Conservation (phyloP, 2,113 vertebrate species). For the Thoracochromis brauschi region DNA sequence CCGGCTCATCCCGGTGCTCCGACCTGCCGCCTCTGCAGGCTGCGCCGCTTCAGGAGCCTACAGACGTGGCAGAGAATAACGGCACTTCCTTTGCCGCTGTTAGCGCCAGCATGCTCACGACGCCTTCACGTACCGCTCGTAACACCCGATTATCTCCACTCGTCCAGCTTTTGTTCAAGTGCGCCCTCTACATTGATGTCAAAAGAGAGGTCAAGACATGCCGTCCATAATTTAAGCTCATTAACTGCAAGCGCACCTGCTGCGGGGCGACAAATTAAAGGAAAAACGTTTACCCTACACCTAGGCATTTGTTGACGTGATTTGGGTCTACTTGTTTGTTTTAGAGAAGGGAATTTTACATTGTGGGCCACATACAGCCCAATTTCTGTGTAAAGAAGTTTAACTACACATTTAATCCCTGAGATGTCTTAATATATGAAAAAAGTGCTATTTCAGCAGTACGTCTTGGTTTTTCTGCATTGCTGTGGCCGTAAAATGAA, state of each 20-base stretch:
- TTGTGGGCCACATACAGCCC: background rate
- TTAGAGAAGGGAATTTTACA: background rate
- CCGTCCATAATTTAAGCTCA: background rate
- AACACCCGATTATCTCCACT: background rate
- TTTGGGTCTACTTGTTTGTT: background rate
- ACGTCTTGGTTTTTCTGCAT: background rate
- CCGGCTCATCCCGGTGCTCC: constrained; percentile 14
- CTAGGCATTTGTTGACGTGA: background rate
- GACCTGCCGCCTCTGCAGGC: background rate
- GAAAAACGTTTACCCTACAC: background rate
- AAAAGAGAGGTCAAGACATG: background rate
- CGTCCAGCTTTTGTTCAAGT: background rate
- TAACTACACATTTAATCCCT: background rate
- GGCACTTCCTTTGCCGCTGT: background rate
- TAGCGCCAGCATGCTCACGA: background rate
- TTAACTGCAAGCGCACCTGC: background rate
- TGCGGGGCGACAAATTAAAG: background rate
- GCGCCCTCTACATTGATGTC: background rate
- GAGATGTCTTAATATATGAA: background rate
- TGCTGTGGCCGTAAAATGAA: background rate
- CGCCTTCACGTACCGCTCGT: constrained; percentile 26
- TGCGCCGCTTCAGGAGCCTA: background rate
- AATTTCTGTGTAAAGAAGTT: background rate
- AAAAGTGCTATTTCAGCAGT: background rate
- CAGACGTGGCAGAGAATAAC: constrained; percentile 56